These are phyloP conservation scores for Thunnus thynnus DNA, from an alignment of 2,113 vertebrate species.

Conservation along the genomic window DNA sequence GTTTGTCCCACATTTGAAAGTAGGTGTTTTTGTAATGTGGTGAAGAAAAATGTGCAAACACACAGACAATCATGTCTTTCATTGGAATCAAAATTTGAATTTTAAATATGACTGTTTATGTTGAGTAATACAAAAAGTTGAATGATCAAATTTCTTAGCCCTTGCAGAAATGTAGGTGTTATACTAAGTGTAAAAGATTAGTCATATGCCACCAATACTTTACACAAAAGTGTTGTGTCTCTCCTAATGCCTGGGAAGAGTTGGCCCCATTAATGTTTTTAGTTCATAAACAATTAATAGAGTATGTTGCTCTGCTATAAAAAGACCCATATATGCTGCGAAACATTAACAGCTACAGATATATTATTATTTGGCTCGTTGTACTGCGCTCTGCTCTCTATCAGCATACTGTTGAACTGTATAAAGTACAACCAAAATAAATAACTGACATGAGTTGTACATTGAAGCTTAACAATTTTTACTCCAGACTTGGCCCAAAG, in stretches of 20 bases:
- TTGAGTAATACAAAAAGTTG: constrained; percentile 16
- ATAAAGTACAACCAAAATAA: constrained; percentile 8
- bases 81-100: background rate
- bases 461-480: background rate
- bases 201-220: too few relatives aligned
- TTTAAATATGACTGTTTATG: background rate
- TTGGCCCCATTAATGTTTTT: background rate
- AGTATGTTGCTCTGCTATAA: background rate
- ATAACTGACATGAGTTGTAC: background rate
- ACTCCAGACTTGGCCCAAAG: background rate
- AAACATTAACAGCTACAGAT: background rate
- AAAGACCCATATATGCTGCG: background rate
- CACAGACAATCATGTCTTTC: background rate
- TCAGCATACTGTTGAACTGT: background rate
- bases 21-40: background rate
- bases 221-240: background rate
- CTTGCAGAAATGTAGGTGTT: constrained; percentile 42
- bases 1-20: constrained; percentile 7
- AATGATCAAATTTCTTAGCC: constrained; percentile 51
- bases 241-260: background rate
- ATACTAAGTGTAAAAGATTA: background rate
- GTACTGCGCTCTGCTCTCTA: background rate
- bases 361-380: constrained; percentile 3
- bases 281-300: background rate
- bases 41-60: background rate